phyloP scores from a whole-genome alignment of 2,797 vertebrate species.

The Poeciliopsis paucimaculata region DNA sequence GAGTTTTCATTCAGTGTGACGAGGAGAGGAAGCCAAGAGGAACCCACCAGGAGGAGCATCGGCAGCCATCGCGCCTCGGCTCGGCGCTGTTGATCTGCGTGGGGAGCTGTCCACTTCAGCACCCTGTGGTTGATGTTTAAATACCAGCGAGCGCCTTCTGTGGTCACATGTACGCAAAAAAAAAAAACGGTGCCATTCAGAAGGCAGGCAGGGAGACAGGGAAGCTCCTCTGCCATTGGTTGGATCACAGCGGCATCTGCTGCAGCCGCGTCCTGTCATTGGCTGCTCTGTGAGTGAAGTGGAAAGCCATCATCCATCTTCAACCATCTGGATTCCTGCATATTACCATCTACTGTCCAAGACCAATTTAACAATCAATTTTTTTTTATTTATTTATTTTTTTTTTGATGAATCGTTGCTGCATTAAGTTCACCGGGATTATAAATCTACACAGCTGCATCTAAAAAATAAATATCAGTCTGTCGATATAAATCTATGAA shows the following conservation, averaged over 20 bases:
- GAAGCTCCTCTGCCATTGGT: conserved; percentile 58
- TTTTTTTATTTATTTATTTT: not conserved
- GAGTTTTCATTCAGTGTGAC: conserved; percentile 2
- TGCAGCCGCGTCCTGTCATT: conserved; percentile 37
- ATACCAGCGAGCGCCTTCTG: conserved; percentile 64
- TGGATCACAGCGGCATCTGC: conserved; percentile 8
- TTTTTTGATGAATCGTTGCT: not conserved
- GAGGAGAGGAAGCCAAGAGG: not conserved
- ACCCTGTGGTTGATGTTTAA: conserved; percentile 64
- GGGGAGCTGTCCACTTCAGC: conserved; percentile 61
- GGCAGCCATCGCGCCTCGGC: conserved; percentile 13
- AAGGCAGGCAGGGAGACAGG: conserved; percentile 28
- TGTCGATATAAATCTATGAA: not conserved
- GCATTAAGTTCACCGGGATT: not conserved
- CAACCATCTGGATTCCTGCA: conserved; percentile 14
- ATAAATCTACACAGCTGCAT: no score
- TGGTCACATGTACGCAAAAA: conserved; percentile 65
- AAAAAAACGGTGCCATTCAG: conserved; percentile 47
- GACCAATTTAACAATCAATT: not conserved
- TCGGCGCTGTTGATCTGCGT: conserved; percentile 20
- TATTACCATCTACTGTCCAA: not conserved
- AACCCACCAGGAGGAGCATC: not conserved
- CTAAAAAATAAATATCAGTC: not conserved
- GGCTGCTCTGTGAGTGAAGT: conserved; percentile 31
- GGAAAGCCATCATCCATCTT: conserved; percentile 41